Percentiles rank a stretch among this genome's conserved stretches.
Evolutionary conservation across 2,888 invertebrate species (phyloP).

Genomic region (Andrena dorsata): DNA sequence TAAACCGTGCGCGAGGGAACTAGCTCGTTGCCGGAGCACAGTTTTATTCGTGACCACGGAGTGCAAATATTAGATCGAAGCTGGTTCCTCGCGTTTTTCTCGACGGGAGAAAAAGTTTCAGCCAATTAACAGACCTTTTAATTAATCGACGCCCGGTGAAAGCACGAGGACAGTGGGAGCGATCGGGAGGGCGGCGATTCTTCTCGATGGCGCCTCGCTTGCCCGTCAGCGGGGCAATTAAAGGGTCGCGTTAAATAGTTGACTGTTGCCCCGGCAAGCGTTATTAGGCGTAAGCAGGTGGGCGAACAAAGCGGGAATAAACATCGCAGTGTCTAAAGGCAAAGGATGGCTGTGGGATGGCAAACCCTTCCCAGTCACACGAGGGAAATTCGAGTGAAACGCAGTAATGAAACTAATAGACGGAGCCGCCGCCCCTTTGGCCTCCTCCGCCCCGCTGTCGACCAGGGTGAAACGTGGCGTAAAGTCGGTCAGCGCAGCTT

Average conservation of each 20-base stretch:
- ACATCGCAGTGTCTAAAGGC: constrained; percentile 22
- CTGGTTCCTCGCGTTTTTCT: not conserved
- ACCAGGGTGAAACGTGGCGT: constrained; percentile 62
- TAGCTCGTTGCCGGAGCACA: not conserved
- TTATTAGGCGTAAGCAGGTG: constrained; percentile 17
- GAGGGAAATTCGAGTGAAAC: constrained; percentile 59
- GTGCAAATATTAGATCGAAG: constrained; percentile 22
- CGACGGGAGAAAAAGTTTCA: not conserved
- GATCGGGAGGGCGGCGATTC: not conserved
- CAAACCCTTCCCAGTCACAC: constrained; percentile 20
- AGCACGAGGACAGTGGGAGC: not conserved
- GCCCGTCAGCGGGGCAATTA: not conserved
- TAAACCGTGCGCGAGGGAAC: not conserved
- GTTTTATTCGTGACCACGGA: not conserved
- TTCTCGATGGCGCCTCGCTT: not conserved
- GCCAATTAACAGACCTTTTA: constrained; percentile 19
- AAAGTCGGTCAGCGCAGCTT: constrained; percentile 68
- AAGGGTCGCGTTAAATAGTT: constrained; percentile 26
- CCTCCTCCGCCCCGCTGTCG: constrained; percentile 14
- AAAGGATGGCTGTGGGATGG: constrained; percentile 39
- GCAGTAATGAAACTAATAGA: constrained; percentile 68
- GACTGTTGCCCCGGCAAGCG: not conserved
- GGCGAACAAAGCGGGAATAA: constrained; percentile 30
- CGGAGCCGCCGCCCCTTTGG: constrained; percentile 24
- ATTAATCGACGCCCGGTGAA: constrained; percentile 32